Conservation (phyloP, 1,140 invertebrate species). For the Bombus sylvicola region DNA sequence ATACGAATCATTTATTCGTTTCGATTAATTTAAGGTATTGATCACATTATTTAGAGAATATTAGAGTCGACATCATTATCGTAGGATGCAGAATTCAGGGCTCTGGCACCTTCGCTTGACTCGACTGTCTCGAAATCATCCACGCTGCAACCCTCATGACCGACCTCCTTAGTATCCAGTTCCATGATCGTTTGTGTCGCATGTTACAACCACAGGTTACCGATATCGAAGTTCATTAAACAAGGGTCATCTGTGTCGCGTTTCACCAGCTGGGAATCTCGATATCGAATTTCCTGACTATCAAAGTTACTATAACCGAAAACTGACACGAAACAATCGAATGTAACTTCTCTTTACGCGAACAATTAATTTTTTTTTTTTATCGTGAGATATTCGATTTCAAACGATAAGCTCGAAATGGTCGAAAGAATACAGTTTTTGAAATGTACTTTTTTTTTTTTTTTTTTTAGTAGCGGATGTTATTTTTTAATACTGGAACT, state of each 20-base stretch:
- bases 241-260: not conserved
- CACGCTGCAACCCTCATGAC: not conserved
- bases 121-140: not conserved
- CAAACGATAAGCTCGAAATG: too few relatives aligned
- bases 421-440: too few relatives aligned
- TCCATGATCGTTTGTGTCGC: not conserved
- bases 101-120: too few relatives aligned
- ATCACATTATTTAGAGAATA: too few relatives aligned
- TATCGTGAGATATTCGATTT: too few relatives aligned
- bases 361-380: too few relatives aligned
- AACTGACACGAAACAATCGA: too few relatives aligned
- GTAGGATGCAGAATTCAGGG: not conserved
- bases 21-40: too few relatives aligned
- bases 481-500: too few relatives aligned
- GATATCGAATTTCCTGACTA: not conserved
- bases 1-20: too few relatives aligned
- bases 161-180: not conserved
- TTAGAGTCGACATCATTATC: not conserved
- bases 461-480: too few relatives aligned
- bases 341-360: not conserved
- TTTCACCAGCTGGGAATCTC: not conserved
- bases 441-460: too few relatives aligned
- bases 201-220: not conserved
- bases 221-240: not conserved
- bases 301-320: not conserved